These are phyloP conservation scores for Bugulina stolonifera DNA, from an alignment of 2,888 invertebrate genomes.

Conservation along the genomic window DNA sequence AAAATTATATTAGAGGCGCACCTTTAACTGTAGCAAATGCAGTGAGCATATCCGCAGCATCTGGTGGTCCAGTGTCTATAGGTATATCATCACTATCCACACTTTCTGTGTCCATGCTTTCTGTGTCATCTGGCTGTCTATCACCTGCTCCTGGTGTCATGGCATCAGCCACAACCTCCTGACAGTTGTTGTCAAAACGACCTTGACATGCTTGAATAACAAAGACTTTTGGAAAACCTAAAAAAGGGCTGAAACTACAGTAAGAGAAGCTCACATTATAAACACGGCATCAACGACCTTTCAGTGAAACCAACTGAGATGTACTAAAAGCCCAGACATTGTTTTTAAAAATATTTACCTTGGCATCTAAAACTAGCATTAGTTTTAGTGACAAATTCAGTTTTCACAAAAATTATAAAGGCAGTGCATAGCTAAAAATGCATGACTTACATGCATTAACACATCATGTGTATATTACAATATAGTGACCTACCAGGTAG, in stretches of 20 bases:
- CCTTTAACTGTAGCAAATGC: neutral
- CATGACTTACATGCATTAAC: neutral
- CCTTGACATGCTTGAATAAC: conserved; percentile 18
- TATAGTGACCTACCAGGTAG: neutral
- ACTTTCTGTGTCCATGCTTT: no score
- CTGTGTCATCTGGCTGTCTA: neutral
- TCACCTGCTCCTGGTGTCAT: neutral
- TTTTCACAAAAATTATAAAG: neutral
- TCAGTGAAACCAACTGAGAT: no score
- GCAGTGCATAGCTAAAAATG: no score
- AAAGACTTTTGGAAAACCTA: neutral
- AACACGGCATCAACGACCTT: no score
- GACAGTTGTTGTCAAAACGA: neutral
- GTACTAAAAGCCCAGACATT: no score
- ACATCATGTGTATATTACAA: neutral
- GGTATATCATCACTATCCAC: neutral
- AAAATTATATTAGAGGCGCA: no score
- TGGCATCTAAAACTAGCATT: no score
- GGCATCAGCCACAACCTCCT: neutral
- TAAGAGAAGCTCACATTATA: no score
- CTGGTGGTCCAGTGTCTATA: neutral
- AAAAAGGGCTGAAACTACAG: neutral
- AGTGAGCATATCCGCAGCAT: conserved; percentile 6
- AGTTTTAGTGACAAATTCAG: neutral
- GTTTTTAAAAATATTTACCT: no score